Evolutionary conservation across 1,140 invertebrate species (phyloP).

Genomic region (Sweltsa coloradensis): DNA sequence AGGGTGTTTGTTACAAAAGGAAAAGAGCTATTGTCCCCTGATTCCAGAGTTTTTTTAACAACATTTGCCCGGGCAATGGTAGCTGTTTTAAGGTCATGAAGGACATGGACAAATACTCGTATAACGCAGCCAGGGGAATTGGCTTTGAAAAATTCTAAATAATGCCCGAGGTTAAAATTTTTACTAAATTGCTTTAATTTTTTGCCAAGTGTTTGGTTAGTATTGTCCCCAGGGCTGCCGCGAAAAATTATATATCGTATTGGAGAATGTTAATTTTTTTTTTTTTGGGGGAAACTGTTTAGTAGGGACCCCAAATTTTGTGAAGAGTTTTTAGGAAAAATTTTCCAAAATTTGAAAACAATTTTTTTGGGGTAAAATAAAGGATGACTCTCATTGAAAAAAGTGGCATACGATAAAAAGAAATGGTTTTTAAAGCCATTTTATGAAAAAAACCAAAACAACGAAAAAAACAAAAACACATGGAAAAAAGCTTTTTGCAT

Average conservation of each 20-base stretch:
- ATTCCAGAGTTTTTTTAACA: slow-evolving; percentile 74
- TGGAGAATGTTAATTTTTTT: background rate
- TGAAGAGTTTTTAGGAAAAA: background rate
- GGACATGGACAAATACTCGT: slow-evolving; percentile 65
- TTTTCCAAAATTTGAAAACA: background rate
- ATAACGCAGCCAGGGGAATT: slow-evolving; percentile 60
- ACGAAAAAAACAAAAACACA: no score
- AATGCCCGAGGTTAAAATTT: slow-evolving; percentile 40
- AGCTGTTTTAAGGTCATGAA: slow-evolving; percentile 57
- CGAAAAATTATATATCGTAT: background rate
- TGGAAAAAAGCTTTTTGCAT: no score
- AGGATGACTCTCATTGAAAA: no score
- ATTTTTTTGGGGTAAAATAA: no score
- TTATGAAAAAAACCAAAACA: no score
- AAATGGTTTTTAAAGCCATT: no score
- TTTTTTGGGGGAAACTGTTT: background rate
- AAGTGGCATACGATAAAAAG: no score
- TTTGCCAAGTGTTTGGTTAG: slow-evolving; percentile 1
- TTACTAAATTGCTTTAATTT: no score
- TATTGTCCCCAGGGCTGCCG: background rate
- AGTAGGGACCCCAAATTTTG: background rate
- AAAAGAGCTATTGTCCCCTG: slow-evolving; percentile 46
- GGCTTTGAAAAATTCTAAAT: slow-evolving; percentile 49
- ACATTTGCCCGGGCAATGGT: slow-evolving; percentile 51
- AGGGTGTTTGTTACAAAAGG: slow-evolving; percentile 24